A percentile compares a stretch with the other conserved stretches of the same genome.
Conservation (phyloP, 2,888 invertebrate species). For the Candidula unifasciata region DNA sequence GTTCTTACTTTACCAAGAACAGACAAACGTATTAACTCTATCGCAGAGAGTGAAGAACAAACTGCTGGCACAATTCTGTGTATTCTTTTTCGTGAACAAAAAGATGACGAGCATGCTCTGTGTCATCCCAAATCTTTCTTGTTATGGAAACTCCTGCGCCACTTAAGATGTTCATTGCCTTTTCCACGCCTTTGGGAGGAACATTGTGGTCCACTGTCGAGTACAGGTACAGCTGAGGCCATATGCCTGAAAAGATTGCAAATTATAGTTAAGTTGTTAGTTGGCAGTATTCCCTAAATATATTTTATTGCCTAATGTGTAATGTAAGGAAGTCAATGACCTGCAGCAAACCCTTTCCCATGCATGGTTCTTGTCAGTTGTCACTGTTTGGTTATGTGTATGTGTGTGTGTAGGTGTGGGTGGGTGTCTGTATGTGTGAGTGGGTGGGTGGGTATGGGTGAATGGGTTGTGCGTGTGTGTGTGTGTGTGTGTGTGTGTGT, state of each 20-base stretch:
- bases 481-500: too few species aligned
- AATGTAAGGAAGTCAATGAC: too few species aligned
- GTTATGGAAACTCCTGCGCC: neutral
- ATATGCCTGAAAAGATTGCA: neutral
- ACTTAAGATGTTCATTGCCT: neutral
- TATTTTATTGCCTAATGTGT: too few species aligned
- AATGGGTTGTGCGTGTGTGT: too few species aligned
- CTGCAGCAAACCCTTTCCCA: too few species aligned
- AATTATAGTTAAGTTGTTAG: neutral
- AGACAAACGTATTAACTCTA: neutral
- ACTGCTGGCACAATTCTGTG: constrained; percentile 28
- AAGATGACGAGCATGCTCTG: constrained; percentile 35
- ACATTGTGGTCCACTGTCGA: constrained; percentile 34
- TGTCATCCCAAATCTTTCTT: constrained; percentile 31
- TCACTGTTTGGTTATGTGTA: too few species aligned
- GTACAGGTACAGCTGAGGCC: constrained; percentile 45
- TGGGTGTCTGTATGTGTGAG: too few species aligned
- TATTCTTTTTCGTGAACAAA: constrained; percentile 40
- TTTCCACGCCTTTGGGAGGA: constrained; percentile 15
- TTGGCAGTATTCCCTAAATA: too few species aligned
- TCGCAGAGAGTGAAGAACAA: constrained; percentile 10
- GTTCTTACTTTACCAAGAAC: neutral
- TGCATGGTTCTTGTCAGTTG: too few species aligned
- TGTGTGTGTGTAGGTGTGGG: too few species aligned
- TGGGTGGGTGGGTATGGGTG: too few species aligned